Percentiles rank a stretch among this genome's conserved stretches.
Conservation (phyloP, 2,888 invertebrate species). For the Venustoraphidia nigricollis region DNA sequence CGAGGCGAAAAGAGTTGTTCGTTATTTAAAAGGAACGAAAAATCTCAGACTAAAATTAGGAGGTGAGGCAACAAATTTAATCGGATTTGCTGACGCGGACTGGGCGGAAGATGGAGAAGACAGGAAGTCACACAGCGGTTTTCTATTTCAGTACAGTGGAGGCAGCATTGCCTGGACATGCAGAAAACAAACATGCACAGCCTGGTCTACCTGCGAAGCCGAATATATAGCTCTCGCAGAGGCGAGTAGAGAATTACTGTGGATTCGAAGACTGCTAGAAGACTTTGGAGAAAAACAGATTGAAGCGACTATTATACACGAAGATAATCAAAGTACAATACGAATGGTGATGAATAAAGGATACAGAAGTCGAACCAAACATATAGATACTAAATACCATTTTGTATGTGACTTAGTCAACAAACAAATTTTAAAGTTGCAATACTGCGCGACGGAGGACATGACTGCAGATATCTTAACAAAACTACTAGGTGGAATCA, state of each 20-base stretch:
- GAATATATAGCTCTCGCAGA: constrained; percentile 12
- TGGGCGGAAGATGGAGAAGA: constrained; percentile 18
- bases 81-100: constrained; percentile 17
- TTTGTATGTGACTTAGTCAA: no score
- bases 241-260: no score
- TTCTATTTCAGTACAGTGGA: constrained; percentile 12
- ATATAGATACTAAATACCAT: no score
- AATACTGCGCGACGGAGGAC: no score
- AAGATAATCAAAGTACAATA: constrained; percentile 12
- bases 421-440: no score
- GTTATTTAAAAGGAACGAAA: constrained; percentile 14
- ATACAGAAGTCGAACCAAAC: no score
- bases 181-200: constrained; percentile 15
- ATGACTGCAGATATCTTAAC: no score
- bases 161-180: constrained; percentile 17
- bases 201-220: constrained; percentile 7
- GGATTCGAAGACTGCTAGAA: constrained; percentile 7
- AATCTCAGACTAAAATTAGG: constrained; percentile 4
- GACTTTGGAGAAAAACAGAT: constrained; percentile 1
- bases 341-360: background rate
- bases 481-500: no score
- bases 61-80: no score
- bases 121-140: constrained; percentile 19
- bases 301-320: constrained; percentile 5
- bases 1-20: constrained; percentile 15